Evolutionary conservation across 1,140 invertebrate species (phyloP).

Genomic region (Cherax destructor): DNA sequence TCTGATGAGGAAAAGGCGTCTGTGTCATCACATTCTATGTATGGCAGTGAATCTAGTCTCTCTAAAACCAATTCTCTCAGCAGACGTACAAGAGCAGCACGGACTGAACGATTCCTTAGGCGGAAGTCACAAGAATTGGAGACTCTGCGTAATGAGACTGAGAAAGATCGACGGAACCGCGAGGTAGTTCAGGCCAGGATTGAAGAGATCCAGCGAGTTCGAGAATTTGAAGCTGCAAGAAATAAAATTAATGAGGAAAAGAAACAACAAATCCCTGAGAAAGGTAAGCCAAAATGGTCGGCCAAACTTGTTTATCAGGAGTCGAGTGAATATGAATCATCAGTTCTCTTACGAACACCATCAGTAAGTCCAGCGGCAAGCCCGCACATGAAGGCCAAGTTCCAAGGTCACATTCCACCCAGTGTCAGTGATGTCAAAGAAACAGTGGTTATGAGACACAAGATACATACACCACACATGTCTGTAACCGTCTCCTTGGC

Average conservation of each 20-base stretch:
- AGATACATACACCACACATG: neutral
- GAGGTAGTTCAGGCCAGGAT: constrained; percentile 71
- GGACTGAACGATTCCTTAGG: constrained; percentile 87
- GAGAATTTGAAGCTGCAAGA: constrained; percentile 58
- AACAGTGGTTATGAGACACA: constrained; percentile 47
- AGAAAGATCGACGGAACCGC: constrained; percentile 72
- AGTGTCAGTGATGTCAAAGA: constrained; percentile 15
- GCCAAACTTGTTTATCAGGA: constrained; percentile 73
- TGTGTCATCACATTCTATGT: constrained; percentile 79
- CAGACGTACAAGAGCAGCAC: constrained; percentile 80
- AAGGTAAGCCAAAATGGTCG: constrained; percentile 71
- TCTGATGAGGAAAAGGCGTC: constrained; percentile 83
- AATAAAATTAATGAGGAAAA: constrained; percentile 55
- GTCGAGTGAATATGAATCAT: constrained; percentile 73
- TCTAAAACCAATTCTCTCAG: constrained; percentile 78
- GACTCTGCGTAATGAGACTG: constrained; percentile 78
- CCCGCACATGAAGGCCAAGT: constrained; percentile 69
- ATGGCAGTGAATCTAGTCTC: constrained; percentile 81
- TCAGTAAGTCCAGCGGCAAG: constrained; percentile 73
- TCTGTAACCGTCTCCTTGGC: constrained; percentile 27
- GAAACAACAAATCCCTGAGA: constrained; percentile 27
- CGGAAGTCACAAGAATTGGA: constrained; percentile 83
- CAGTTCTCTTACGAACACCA: constrained; percentile 70
- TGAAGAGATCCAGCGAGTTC: constrained; percentile 63
- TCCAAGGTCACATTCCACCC: constrained; percentile 32